phyloP scores from a whole-genome alignment of 2,797 vertebrate genomes.

The Pangasius djambal region DNA sequence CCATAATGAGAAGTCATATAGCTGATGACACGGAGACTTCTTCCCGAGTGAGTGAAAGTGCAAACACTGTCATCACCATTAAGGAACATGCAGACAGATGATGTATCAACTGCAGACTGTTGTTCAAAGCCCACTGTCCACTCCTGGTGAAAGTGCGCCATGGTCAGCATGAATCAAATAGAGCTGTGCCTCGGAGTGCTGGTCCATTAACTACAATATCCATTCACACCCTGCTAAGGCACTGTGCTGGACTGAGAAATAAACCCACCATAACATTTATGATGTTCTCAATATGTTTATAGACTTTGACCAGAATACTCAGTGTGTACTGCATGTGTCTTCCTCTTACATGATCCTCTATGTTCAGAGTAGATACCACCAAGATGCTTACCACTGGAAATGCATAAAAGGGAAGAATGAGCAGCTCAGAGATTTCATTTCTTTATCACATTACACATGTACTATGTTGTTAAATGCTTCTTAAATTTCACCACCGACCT shows the following conservation, averaged over 20 bases:
- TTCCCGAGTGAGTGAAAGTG: conserved; percentile 64
- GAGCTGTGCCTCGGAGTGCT: conserved; percentile 50
- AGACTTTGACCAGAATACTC: conserved; percentile 29
- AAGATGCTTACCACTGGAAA: conserved; percentile 55
- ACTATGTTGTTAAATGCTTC: not conserved
- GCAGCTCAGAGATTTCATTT: conserved; percentile 60
- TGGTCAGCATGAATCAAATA: conserved; percentile 58
- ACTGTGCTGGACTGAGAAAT: conserved; percentile 45
- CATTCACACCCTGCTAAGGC: conserved; percentile 50
- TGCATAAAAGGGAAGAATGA: conserved; percentile 60
- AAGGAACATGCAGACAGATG: conserved; percentile 65
- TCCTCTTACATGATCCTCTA: conserved; percentile 33
- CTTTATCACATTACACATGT: conserved; percentile 55
- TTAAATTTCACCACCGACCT: conserved; percentile 8
- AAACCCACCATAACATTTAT: conserved; percentile 48
- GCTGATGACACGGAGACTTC: conserved; percentile 63
- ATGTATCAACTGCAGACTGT: conserved; percentile 64
- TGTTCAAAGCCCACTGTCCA: conserved; percentile 70
- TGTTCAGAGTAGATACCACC: conserved; percentile 40
- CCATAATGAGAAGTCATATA: conserved; percentile 70
- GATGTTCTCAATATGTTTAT: conserved; percentile 47
- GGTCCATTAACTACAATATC: conserved; percentile 59
- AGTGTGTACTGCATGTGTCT: conserved; percentile 35
- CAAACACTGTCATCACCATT: conserved; percentile 72
- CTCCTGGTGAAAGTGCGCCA: conserved; percentile 57